A percentile compares a stretch with the other conserved stretches of the same genome.
These are phyloP conservation scores for Myotis brandtii DNA, from an alignment of 2,113 vertebrate genomes.

Conservation along the genomic window DNA sequence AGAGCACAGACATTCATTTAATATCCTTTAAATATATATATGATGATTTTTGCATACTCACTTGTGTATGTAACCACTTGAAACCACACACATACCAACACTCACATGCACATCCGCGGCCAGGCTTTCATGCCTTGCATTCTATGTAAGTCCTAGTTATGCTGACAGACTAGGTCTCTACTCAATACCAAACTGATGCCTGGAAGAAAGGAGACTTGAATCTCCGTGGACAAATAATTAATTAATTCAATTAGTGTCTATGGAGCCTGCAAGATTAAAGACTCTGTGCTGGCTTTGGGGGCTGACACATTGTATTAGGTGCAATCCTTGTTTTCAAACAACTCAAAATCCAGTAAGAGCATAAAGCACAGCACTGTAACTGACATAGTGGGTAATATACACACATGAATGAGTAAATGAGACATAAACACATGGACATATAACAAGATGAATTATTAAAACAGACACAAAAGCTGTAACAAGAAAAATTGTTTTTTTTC, in stretches of 20 bases:
- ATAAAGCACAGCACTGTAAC: not conserved
- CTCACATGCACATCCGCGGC: rapidly evolving
- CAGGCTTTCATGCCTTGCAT: not conserved
- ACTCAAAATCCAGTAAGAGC: not conserved
- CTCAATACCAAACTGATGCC: not conserved
- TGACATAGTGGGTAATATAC: not conserved
- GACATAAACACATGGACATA: not conserved
- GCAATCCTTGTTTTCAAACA: not conserved
- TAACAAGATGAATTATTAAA: not conserved
- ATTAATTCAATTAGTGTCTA: slow-evolving; percentile 49
- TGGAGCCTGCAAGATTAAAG: not conserved
- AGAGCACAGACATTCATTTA: not conserved
- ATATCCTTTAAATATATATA: not conserved
- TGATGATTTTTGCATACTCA: not conserved
- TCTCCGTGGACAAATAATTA: not conserved
- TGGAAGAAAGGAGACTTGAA: not conserved
- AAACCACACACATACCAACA: not conserved
- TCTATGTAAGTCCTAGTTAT: not conserved
- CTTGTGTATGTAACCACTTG: not conserved
- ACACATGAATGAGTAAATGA: not conserved
- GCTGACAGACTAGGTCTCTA: not conserved
- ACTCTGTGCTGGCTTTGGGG: not conserved
- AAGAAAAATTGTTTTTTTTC: not conserved
- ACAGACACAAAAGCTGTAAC: not conserved
- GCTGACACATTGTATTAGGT: not conserved